Evolutionary conservation across 2,113 vertebrate species (phyloP), one percentile per base, ranked within the genome.

Genomic region (Phalacrocorax aristotelis): DNA sequence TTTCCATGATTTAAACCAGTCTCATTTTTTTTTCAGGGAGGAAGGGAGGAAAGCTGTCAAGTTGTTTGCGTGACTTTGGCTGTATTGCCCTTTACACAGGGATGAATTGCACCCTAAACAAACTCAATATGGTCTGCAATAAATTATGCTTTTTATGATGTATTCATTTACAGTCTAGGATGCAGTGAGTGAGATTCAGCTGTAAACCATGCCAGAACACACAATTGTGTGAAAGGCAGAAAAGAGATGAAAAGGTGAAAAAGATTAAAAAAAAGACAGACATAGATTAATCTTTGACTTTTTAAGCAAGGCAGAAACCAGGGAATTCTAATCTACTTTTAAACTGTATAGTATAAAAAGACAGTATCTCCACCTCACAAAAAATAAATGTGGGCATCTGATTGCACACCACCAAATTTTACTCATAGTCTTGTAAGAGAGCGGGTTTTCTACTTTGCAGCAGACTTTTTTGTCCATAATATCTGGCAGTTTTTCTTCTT

Each of bases 81-180:
- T 51, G 25, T 85, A 85, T 51, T 85, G n/a, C 52, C 57, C 85
- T 93, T 95, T 92, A 88, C 85, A 71, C 10, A 68, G 36, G 52
- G 9, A 85, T 86, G 70, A 83, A 92, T 72, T 80, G 14, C 62
- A 92, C 71, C 48, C 38, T 71, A 80, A 94, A 68, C 15, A 83
- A 90, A 52, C 13, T 52, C 78, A 58, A 30, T 68, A 48, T 61
- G 32, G 55, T 88, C 48, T 72, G 44, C 29, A 76, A 40, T 95
- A 87, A 92, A 94, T 94, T 85, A 48, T n/a, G 14, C 22, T 64
- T 92, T 94, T 93, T 88, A 83, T 88, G 78, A 49, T 26, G 26
- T 32, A 30, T 51, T 94, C 8, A 64, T 71, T 84, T 81, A 38
- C 6, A 64, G 9, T 62, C 23, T 70, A 51, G 30, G 65, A 89